Evolutionary conservation across 2,888 invertebrate genomes (phyloP), one percentile per base, ranked within the genome.

Genomic region (Bursaphelenchus okinawaensis): DNA sequence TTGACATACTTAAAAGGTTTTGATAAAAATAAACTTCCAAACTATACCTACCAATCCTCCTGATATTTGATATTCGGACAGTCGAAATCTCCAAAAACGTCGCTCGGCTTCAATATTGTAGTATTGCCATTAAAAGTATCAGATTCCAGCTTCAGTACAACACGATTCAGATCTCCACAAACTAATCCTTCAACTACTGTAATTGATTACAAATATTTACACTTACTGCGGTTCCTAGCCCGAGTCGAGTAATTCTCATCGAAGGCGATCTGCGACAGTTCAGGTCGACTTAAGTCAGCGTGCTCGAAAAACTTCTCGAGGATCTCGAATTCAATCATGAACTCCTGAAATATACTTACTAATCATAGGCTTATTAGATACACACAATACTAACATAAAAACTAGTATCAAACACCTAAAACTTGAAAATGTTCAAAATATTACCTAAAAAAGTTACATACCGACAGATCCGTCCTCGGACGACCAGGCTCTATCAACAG

Each of bases 401-500:
- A 40, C 19, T 19, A 40, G 50, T 19, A 40, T 40, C 12, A 40
- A 40, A 40, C 3, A 40, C 12, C 54, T 24, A 24, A 12, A 54
- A 54, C 1, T n/a, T 40, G 16, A 40, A 23, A 54, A 54, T n/a
- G 19, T n/a, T 3, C 6, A 24, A 54, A 54, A 4, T n/a, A 54
- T 24, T 9, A 19, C 9, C 3, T 7, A 8, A 68, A 51, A 8
- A 23, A n/a, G 19, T 16, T 20, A 64, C 52, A n/a, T 52, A 75
- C 75, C 51, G 75, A 70, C 16, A 79, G 67, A 62, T 79, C 78
- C 8, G 77, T 77, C 27, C 73, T 71, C 62, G 78, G 72, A 29
- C 70, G 74, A 50, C 79, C 79, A 7, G 79, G 79, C 52, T 79
- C 68, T 8, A 78, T 70, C 4, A 79, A 70, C 29, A 79, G 50